phyloP scores from a whole-genome alignment of 2,113 vertebrate genomes.

The Typhlomys cinereus region DNA sequence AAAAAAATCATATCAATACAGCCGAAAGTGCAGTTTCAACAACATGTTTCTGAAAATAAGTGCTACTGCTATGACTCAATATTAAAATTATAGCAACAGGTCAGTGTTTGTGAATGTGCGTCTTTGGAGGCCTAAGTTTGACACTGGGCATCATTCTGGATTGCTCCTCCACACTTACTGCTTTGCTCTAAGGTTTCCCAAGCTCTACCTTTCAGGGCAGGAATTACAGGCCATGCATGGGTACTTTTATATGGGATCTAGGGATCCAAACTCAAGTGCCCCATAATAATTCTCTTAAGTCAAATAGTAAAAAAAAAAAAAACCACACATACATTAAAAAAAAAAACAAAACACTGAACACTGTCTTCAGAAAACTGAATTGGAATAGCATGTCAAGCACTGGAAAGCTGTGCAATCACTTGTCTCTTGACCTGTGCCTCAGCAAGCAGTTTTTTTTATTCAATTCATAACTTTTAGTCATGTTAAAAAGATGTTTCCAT shows the following conservation, averaged over 20 bases:
- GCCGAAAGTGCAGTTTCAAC: conserved; percentile 45
- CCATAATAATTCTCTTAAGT: neutral
- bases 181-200: no score
- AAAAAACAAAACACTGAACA: no score
- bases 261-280: no score
- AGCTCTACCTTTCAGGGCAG: no score
- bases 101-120: no score
- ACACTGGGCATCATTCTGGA: no score
- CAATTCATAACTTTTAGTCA: neutral
- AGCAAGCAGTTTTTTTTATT: neutral
- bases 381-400: neutral
- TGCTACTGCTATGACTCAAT: neutral
- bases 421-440: no score
- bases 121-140: no score
- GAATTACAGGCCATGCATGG: no score
- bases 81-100: conserved; percentile 59
- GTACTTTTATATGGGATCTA: no score
- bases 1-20: conserved; percentile 58
- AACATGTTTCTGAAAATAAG: conserved; percentile 61
- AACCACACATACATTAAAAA: no score
- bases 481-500: neutral
- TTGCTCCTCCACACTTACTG: no score
- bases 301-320: neutral
- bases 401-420: neutral
- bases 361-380: neutral